phyloP scores from a whole-genome alignment of 2,888 invertebrate species.

The Limenitis camilla region DNA sequence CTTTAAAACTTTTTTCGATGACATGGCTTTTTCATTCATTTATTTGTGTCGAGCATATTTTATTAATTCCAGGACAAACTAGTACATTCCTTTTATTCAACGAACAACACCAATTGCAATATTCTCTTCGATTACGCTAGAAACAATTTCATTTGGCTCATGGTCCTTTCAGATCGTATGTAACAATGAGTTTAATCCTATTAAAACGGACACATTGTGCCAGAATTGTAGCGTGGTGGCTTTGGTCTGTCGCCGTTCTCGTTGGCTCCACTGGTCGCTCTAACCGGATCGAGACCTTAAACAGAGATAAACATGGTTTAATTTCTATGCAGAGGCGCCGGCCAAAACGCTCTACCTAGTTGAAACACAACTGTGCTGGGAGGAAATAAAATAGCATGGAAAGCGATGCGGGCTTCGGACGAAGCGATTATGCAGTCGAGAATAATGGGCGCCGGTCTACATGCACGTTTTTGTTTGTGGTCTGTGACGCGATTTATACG shows the following conservation, averaged over 20 bases:
- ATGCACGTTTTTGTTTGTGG: constrained; percentile 75
- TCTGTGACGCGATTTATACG: constrained; percentile 74
- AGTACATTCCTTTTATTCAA: constrained; percentile 20
- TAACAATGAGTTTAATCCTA: constrained; percentile 72
- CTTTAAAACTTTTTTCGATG: not conserved
- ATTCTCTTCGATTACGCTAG: constrained; percentile 45
- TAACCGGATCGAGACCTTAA: constrained; percentile 70
- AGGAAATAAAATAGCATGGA: constrained; percentile 73
- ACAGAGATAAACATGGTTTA: constrained; percentile 72
- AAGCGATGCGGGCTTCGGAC: constrained; percentile 74
- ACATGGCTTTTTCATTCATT: not conserved
- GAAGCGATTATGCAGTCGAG: constrained; percentile 75
- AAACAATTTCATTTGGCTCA: constrained; percentile 61
- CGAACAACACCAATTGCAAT: constrained; percentile 29
- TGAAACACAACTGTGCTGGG: constrained; percentile 67
- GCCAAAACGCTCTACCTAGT: constrained; percentile 65
- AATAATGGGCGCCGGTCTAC: constrained; percentile 73
- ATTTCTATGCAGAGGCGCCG: constrained; percentile 55
- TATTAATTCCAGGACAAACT: constrained; percentile 15
- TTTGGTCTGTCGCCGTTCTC: constrained; percentile 69
- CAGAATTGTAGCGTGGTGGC: constrained; percentile 67
- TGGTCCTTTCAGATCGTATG: constrained; percentile 60
- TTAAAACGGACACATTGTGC: constrained; percentile 70
- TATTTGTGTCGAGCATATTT: constrained; percentile 6
- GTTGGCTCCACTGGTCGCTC: constrained; percentile 50